A percentile compares a stretch with the other conserved stretches of the same genome.
phyloP scores from a whole-genome alignment of 2,113 vertebrate species.

The Cichladusa arquata region DNA sequence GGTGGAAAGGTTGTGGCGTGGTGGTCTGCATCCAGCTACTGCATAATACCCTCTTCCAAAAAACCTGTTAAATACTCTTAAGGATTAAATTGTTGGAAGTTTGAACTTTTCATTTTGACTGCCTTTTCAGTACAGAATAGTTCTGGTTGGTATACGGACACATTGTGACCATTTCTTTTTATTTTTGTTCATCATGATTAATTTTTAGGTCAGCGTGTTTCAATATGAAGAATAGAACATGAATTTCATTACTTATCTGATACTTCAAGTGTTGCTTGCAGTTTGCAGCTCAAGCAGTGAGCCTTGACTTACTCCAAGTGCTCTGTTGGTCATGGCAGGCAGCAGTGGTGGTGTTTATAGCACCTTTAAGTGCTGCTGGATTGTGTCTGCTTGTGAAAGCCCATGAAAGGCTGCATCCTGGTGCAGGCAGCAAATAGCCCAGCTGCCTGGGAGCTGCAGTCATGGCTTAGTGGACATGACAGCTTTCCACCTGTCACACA shows the following conservation, averaged over 20 bases:
- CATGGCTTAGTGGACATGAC: not conserved
- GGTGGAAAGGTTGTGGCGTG: not conserved
- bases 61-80: not conserved
- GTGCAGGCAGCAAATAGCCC: not conserved
- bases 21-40: not conserved
- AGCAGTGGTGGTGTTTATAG: not conserved
- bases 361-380: not conserved
- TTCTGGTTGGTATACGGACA: not conserved
- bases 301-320: not conserved
- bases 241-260: not conserved
- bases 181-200: not conserved
- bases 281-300: not conserved
- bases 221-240: not conserved
- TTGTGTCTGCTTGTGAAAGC: not conserved
- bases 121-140: not conserved
- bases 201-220: not conserved
- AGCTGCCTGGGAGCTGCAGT: not conserved
- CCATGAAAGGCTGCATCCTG: not conserved
- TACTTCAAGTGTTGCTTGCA: too few species aligned
- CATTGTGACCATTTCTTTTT: not conserved
- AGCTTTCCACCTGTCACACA: not conserved
- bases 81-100: not conserved
- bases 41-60: not conserved
- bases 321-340: accelerated
- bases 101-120: not conserved